Conservation (phyloP, 2,113 vertebrate genomes). For the Hypanus sabinus region DNA sequence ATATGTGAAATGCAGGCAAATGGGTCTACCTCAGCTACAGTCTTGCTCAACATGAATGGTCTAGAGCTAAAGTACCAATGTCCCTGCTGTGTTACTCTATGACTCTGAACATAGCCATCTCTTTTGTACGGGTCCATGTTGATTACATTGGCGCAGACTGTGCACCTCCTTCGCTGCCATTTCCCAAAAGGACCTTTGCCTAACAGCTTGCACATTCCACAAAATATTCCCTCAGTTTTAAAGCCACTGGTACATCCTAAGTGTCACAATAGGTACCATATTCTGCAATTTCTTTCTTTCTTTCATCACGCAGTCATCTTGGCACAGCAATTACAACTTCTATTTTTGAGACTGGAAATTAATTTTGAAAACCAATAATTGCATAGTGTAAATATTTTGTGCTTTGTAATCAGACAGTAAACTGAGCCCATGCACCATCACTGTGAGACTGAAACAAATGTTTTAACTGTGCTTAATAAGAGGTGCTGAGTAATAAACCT, state of each 20-base stretch:
- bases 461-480: constrained; percentile 14
- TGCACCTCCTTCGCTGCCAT: too few species aligned
- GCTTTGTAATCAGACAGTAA: not conserved
- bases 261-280: not conserved
- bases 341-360: not conserved
- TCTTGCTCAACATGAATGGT: too few species aligned
- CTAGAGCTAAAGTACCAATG: too few species aligned
- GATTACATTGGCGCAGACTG: too few species aligned
- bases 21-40: too few species aligned
- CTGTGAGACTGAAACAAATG: not conserved
- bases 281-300: not conserved
- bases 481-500: constrained; percentile 8
- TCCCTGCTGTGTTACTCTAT: too few species aligned
- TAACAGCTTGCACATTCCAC: not conserved
- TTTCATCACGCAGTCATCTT: not conserved
- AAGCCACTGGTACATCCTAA: not conserved
- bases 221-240: not conserved
- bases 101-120: too few species aligned
- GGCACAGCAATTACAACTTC: not conserved
- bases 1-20: too few species aligned
- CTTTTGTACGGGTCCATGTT: too few species aligned
- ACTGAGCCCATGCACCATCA: not conserved
- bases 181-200: too few species aligned
- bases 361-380: constrained; percentile 16
- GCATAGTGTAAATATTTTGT: constrained; percentile 5